Base-by-base conservation (phyloP, 2,888 invertebrate species). In the Agonopterix subpropinquella region DNA sequence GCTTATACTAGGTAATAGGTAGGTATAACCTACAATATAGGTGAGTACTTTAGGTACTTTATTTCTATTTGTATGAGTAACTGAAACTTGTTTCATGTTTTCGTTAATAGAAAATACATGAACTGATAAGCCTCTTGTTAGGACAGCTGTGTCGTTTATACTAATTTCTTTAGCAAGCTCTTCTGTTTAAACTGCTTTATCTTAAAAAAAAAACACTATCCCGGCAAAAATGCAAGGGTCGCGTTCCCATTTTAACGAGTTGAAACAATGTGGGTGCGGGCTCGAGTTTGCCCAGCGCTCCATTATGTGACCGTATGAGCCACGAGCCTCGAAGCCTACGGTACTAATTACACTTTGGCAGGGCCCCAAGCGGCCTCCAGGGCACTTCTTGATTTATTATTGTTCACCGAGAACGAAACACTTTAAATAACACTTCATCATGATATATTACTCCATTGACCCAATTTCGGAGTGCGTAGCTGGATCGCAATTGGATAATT, bases 291-390 rank as follows among this genome's bases (percentile, higher is more conserved):
- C 61, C 67, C 63, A 59, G 55, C 51, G 65, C 65, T 71, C 74
- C 74, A 78, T 80, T 78, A 80, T 65, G 68, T 76, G 41, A 57
- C 70, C 70, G 70, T 56, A 67, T 63, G 36, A 68, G 76, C 39
- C 11, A 10, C 10, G 39, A 11, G 39, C 1, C 11, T 28, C 28
- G 28, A 28, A 28, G 28, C 70, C 73, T 70, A 66, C 66, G 67
- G 70, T 73, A 78, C 80, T 86, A 85, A 84, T 86, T 84, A 85
- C 77, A 67, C 68, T 80, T 80, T 84, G 84, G 85, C 85, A 72
- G 66, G 66, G 62, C 53, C 71, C 85, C 84, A 84, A 78, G 66
- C 62, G 66, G 71, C 70, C 74, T 69, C 61, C 58, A 57, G 70
- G 70, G 71, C 63, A 65, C 66, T 63, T 64, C 72, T 72, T 80